Evolutionary conservation across 2,797 vertebrate genomes (phyloP).

Genomic region (Rhincodon typus): DNA sequence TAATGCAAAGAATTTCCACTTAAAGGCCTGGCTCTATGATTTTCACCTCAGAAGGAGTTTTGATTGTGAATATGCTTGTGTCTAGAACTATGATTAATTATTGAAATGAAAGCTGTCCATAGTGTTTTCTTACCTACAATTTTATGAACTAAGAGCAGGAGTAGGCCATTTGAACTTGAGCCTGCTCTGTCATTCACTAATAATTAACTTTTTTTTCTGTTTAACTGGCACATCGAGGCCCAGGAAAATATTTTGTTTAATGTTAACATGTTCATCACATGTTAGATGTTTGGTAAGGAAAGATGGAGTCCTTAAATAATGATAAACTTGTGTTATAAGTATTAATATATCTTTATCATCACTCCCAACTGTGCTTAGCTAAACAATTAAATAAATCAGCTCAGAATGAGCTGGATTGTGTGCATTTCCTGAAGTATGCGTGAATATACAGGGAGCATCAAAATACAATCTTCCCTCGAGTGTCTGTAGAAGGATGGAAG

Average conservation of each 20-base stretch:
- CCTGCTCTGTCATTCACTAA: too few relatives aligned
- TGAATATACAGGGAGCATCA: not conserved
- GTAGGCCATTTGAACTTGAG: too few relatives aligned
- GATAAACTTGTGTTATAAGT: not conserved
- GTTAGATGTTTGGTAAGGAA: not conserved
- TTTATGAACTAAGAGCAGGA: too few relatives aligned
- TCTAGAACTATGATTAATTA: not conserved
- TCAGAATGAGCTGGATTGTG: not conserved
- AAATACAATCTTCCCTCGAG: not conserved
- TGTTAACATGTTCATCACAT: not conserved
- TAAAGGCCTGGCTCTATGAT: not conserved
- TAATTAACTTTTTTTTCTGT: too few relatives aligned
- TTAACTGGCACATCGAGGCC: not conserved
- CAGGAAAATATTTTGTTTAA: not conserved
- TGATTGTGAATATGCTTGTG: not conserved
- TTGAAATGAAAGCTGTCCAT: not conserved
- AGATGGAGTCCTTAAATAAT: not conserved
- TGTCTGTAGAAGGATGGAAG: not conserved
- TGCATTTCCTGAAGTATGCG: not conserved
- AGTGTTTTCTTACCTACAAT: not conserved
- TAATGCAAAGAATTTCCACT: not conserved
- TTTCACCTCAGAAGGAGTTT: not conserved
- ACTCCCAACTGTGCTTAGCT: not conserved
- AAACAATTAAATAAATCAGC: not conserved
- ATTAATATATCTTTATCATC: not conserved